A percentile compares a stretch with the other conserved stretches of the same genome.
Conservation (phyloP, 2,888 invertebrate genomes). For the Epinotia ramella region DNA sequence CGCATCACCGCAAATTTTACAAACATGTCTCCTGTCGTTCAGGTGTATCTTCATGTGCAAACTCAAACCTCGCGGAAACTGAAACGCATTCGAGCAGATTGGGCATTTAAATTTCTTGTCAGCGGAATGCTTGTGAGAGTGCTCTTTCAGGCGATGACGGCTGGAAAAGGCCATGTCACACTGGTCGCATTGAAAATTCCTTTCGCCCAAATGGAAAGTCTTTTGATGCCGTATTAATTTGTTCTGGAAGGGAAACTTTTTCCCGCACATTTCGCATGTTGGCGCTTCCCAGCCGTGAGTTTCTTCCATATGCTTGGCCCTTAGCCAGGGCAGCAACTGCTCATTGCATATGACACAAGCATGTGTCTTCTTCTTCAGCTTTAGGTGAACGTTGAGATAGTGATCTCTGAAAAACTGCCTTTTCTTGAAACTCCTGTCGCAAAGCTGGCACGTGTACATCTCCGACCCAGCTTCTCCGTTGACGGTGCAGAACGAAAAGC, state of each 20-base stretch:
- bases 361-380: constrained; percentile 11
- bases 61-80: background rate
- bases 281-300: constrained; percentile 32
- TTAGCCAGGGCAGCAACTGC: background rate
- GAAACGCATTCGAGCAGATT: constrained; percentile 54
- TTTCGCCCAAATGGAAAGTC: constrained; percentile 27
- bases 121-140: constrained; percentile 47
- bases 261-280: constrained; percentile 33
- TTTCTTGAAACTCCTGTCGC: background rate
- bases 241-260: constrained; percentile 36
- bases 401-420: constrained; percentile 20
- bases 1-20: constrained; percentile 27
- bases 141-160: background rate
- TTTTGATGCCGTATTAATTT: constrained; percentile 33
- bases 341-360: constrained; percentile 18
- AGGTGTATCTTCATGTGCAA: constrained; percentile 34
- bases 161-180: constrained; percentile 16
- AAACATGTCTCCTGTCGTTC: constrained; percentile 36
- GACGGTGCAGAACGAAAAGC: background rate
- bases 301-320: constrained; percentile 33
- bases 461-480: background rate
- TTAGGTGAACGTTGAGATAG: constrained; percentile 33
- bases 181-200: constrained; percentile 1
- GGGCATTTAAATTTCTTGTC: constrained; percentile 51
- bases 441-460: constrained; percentile 4